Evolutionary conservation across 2,888 invertebrate species (phyloP).

Genomic region (Cantharis flavilabris): DNA sequence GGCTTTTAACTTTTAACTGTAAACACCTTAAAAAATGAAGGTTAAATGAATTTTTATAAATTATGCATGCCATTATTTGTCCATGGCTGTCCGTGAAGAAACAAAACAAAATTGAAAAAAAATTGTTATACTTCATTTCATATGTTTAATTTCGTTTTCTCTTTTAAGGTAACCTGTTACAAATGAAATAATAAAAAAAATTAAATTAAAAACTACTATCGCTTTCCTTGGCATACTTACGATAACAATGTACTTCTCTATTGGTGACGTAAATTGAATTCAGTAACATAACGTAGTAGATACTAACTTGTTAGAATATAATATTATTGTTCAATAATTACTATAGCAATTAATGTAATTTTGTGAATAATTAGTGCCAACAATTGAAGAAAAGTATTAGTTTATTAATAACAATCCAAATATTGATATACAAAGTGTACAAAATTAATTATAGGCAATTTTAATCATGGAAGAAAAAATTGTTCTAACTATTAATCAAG

Average conservation of each 20-base stretch:
- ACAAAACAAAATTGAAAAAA: too few species aligned
- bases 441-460: background rate
- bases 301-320: background rate
- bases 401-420: too few species aligned
- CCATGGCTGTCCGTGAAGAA: too few species aligned
- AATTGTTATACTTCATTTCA: too few species aligned
- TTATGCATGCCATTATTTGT: too few species aligned
- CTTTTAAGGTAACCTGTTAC: background rate
- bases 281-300: background rate
- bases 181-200: background rate
- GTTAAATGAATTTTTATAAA: too few species aligned
- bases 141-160: background rate
- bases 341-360: background rate
- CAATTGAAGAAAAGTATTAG: background rate
- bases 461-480: background rate
- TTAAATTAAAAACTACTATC: background rate
- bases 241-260: background rate
- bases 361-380: background rate
- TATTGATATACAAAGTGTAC: background rate
- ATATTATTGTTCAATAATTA: background rate
- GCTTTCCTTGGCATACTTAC: background rate
- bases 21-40: too few species aligned
- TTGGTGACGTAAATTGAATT: background rate
- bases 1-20: too few species aligned
- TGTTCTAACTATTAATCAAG: conserved; percentile 45